These are phyloP conservation scores for Halichoerus grypus DNA, from an alignment of 2,113 vertebrate genomes.

Conservation along the genomic window DNA sequence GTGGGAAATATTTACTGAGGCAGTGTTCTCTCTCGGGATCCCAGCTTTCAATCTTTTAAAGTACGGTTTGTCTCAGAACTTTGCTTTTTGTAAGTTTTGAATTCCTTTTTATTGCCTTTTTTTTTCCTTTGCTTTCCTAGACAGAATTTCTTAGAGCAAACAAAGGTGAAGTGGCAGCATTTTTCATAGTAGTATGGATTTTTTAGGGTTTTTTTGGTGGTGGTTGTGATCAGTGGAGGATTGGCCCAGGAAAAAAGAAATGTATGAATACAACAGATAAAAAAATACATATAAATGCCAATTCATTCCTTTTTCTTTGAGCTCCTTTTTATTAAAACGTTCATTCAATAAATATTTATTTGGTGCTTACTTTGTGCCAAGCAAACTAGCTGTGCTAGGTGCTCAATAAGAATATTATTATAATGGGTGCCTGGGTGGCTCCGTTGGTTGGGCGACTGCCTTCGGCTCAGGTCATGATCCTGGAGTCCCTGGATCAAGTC, in stretches of 20 bases:
- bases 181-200: conserved; percentile 34
- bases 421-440: not conserved
- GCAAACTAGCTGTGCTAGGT: not conserved
- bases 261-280: not conserved
- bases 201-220: not conserved
- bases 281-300: not conserved
- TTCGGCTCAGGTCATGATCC: too few species aligned
- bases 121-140: conserved; percentile 45
- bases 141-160: conserved; percentile 58
- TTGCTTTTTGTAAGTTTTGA: conserved; percentile 69
- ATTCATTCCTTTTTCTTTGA: not conserved
- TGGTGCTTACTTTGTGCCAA: not conserved
- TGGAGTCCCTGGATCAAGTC: too few species aligned
- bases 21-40: not conserved
- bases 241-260: not conserved
- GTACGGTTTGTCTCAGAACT: conserved; percentile 60
- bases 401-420: not conserved
- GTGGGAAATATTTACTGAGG: conserved; percentile 40
- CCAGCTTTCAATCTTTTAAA: conserved; percentile 64
- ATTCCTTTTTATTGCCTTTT: conserved; percentile 51
- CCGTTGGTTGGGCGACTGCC: too few species aligned
- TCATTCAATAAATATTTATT: not conserved
- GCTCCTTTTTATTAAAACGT: not conserved
- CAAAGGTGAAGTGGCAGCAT: conserved; percentile 29
- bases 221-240: not conserved